phyloP scores from a whole-genome alignment of 2,888 invertebrate genomes.

The Notocelia uddmanniana region DNA sequence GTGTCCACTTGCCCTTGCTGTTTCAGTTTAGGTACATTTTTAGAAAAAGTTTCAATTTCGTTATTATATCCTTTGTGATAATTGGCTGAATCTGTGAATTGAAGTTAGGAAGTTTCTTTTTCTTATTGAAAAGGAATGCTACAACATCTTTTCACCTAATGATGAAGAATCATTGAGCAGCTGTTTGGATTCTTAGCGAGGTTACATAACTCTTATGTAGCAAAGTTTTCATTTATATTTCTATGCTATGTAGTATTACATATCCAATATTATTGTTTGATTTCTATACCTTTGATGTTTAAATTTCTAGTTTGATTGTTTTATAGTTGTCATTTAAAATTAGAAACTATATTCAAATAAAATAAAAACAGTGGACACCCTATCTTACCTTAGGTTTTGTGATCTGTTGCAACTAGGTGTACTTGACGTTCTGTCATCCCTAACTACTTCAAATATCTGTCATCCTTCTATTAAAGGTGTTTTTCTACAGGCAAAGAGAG shows the following conservation, averaged over 20 bases:
- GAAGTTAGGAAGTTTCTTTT: not conserved
- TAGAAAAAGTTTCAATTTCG: not conserved
- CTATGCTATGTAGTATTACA: not conserved
- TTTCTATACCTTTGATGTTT: not conserved
- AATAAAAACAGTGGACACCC: constrained; percentile 35
- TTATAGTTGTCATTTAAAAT: not conserved
- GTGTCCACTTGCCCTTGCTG: constrained; percentile 40
- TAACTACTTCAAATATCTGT: constrained; percentile 40
- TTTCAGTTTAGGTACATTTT: constrained; percentile 16
- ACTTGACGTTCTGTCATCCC: constrained; percentile 13
- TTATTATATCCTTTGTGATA: not conserved
- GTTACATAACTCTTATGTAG: constrained; percentile 24
- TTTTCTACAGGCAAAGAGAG: not conserved
- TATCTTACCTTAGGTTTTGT: constrained; percentile 31
- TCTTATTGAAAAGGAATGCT: not conserved
- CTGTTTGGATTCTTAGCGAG: constrained; percentile 10
- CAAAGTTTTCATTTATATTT: not conserved
- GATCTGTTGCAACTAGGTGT: constrained; percentile 27
- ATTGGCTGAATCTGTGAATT: not conserved
- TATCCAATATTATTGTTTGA: not conserved
- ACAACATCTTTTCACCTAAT: constrained; percentile 6
- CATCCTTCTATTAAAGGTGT: constrained; percentile 19
- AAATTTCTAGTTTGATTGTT: not conserved
- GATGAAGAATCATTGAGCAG: constrained; percentile 8
- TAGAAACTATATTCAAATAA: not conserved